Evolutionary conservation across 2,797 vertebrate species (phyloP).

Genomic region (Knipowitschia caucasica): DNA sequence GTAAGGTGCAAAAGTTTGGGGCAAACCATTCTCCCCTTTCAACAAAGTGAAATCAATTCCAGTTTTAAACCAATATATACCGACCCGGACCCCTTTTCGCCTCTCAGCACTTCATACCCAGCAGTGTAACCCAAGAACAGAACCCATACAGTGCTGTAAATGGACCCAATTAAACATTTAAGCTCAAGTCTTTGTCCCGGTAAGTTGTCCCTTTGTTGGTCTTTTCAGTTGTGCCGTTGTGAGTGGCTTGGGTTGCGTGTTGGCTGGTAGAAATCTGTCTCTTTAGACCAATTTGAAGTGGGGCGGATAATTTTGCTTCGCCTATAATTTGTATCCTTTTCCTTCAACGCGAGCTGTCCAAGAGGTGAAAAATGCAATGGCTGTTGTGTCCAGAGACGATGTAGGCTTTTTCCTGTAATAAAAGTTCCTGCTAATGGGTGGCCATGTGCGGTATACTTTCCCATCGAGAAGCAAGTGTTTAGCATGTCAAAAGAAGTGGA

Average conservation of each 20-base stretch:
- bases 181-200: constrained; percentile 32
- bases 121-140: constrained; percentile 36
- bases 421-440: background rate
- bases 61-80: constrained; percentile 18
- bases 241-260: constrained; percentile 22
- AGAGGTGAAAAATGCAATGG: background rate
- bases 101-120: constrained; percentile 31
- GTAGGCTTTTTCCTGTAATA: constrained; percentile 5
- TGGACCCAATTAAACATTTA: constrained; percentile 50
- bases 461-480: constrained; percentile 6
- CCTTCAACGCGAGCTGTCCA: constrained; percentile 6
- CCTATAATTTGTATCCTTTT: constrained; percentile 9
- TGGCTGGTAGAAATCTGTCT: constrained; percentile 36
- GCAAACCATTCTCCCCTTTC: background rate
- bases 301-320: constrained; percentile 44
- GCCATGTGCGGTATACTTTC: constrained; percentile 3
- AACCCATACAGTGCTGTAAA: constrained; percentile 25
- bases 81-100: background rate
- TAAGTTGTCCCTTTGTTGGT: constrained; percentile 16
- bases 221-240: constrained; percentile 25
- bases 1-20: constrained; percentile 8
- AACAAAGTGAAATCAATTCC: constrained; percentile 39
- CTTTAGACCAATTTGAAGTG: constrained; percentile 7
- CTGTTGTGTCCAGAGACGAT: constrained; percentile 18
- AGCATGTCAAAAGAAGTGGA: constrained; percentile 13